phyloP scores from a whole-genome alignment of 2,797 vertebrate genomes.

The Gymnoscopelus microlampas region DNA sequence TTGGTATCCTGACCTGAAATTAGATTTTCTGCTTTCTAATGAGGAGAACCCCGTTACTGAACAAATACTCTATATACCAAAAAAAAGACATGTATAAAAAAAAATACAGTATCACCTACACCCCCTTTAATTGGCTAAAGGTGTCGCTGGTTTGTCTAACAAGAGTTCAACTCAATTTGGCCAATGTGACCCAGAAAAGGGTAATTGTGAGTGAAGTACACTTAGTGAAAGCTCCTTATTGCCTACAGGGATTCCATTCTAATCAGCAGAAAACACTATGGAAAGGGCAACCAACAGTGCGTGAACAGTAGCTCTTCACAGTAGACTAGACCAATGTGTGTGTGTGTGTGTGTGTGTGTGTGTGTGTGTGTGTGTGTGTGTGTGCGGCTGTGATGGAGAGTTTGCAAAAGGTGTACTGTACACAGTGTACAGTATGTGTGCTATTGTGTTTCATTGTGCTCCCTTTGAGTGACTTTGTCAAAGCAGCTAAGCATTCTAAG shows the following conservation, averaged over 20 bases:
- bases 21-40: too few relatives aligned
- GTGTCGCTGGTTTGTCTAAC: not conserved
- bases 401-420: too few relatives aligned
- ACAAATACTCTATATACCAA: too few relatives aligned
- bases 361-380: not conserved
- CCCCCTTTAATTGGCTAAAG: too few relatives aligned
- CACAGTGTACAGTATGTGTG: not conserved
- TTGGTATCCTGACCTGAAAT: too few relatives aligned
- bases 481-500: slow-evolving; percentile 22
- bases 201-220: slow-evolving; percentile 7
- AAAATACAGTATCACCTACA: too few relatives aligned
- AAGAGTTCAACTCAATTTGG: slow-evolving; percentile 18
- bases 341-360: slow-evolving; percentile 1
- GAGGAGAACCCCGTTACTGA: too few relatives aligned
- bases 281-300: not conserved
- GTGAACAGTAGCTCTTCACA: too few relatives aligned
- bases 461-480: slow-evolving; percentile 30
- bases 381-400: not conserved
- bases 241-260: not conserved
- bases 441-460: not conserved
- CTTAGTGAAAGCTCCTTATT: slow-evolving; percentile 45
- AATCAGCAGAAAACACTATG: not conserved
- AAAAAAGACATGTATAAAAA: too few relatives aligned
- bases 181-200: slow-evolving; percentile 16
- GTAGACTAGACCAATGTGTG: not conserved